A percentile compares a stretch with the other conserved stretches of the same genome.
Evolutionary conservation across 2,797 vertebrate species (phyloP).

Genomic region (Manis pentadactyla): DNA sequence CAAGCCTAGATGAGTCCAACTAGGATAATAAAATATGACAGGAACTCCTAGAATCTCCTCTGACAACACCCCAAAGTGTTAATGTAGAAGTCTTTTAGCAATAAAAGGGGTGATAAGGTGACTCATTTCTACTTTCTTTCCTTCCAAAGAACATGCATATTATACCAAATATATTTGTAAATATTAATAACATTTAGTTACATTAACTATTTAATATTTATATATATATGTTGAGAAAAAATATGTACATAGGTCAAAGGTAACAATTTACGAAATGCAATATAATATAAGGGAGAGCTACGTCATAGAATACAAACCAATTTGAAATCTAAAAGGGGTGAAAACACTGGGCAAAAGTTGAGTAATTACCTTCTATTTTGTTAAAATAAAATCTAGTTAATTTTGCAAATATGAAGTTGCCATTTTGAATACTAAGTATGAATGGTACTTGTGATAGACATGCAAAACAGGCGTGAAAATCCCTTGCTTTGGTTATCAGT

Average conservation of each 20-base stretch:
- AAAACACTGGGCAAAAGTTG: no score
- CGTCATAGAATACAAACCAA: no score
- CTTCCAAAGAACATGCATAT: background rate
- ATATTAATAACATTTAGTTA: slow-evolving; percentile 19
- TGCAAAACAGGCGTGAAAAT: no score
- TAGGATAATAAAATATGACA: background rate
- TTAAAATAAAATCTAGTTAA: no score
- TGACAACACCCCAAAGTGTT: background rate
- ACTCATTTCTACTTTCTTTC: background rate
- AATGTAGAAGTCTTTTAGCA: background rate
- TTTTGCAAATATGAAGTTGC: no score
- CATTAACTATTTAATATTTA: slow-evolving; percentile 11
- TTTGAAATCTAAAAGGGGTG: no score
- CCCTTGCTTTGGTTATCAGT: no score
- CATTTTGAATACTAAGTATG: no score
- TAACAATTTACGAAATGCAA: background rate
- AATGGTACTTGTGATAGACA: no score
- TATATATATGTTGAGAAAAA: background rate
- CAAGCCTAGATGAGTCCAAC: background rate
- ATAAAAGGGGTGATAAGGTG: background rate
- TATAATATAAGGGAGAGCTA: background rate
- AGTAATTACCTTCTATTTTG: no score
- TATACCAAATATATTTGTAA: background rate
- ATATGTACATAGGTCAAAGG: background rate
- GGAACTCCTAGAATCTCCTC: background rate